Evolutionary conservation across 2,888 invertebrate species (phyloP).

Genomic region (Latrodectus elegans): DNA sequence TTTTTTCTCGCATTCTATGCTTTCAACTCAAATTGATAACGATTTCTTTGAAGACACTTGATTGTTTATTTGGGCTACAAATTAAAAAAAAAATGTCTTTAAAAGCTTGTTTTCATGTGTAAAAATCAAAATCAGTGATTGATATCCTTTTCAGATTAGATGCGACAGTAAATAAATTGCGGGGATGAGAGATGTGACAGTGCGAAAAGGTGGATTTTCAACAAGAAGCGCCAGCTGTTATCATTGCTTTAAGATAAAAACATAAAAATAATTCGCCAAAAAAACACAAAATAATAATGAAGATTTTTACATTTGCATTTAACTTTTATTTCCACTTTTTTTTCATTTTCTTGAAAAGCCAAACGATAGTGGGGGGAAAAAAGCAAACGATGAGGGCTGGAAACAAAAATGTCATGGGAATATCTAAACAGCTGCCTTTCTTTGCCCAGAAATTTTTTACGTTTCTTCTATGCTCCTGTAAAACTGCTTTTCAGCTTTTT

Average conservation of each 20-base stretch:
- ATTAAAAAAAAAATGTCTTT: neutral
- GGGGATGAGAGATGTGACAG: neutral
- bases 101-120: conserved; percentile 20
- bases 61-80: neutral
- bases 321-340: neutral
- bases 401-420: conserved; percentile 47
- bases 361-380: conserved; percentile 3
- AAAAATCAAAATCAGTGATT: conserved; percentile 22
- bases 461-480: neutral
- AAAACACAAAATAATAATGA: neutral
- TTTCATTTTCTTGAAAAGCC: neutral
- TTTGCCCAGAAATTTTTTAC: conserved; percentile 48
- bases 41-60: too few relatives aligned
- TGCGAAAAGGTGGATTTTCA: neutral
- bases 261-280: neutral
- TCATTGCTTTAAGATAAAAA: neutral
- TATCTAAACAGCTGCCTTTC: conserved; percentile 43
- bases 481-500: conserved; percentile 30
- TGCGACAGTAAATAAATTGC: neutral
- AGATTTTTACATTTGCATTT: conserved; percentile 25
- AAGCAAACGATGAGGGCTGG: conserved; percentile 18
- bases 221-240: conserved; percentile 13
- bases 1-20: too few relatives aligned
- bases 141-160: neutral
- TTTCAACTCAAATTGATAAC: too few relatives aligned